A percentile compares a stretch with the other conserved stretches of the same genome.
phyloP scores from a whole-genome alignment of 2,797 vertebrate genomes.

The Acrossocheilus wenchowensis region DNA sequence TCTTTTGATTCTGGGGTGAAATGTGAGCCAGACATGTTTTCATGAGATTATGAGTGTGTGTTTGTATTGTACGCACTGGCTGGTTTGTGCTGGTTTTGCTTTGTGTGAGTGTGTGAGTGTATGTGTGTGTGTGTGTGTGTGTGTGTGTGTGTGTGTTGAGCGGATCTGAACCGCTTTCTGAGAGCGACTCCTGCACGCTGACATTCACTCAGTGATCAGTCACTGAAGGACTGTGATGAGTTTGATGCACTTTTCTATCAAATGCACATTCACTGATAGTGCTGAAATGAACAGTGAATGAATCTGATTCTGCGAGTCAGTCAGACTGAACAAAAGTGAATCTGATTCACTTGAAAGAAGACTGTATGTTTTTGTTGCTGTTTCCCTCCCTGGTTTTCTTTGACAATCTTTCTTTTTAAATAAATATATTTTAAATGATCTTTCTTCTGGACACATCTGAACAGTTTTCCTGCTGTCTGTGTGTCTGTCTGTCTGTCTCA shows the following conservation, averaged over 20 bases:
- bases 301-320: constrained; percentile 5
- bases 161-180: background rate
- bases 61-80: constrained; percentile 12
- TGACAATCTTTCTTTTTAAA: constrained; percentile 19
- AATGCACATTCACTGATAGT: constrained; percentile 7
- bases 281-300: constrained; percentile 8
- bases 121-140: background rate
- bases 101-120: background rate
- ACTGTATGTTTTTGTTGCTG: constrained; percentile 1
- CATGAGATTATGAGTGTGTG: constrained; percentile 44
- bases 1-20: background rate
- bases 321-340: constrained; percentile 4
- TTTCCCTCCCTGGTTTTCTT: background rate
- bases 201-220: constrained; percentile 2
- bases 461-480: constrained; percentile 32
- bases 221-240: constrained; percentile 20
- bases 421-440: constrained; percentile 22
- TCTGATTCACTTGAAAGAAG: constrained; percentile 36
- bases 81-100: background rate
- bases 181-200: constrained; percentile 1
- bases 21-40: constrained; percentile 6
- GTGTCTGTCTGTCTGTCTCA: constrained; percentile 62
- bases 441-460: background rate
- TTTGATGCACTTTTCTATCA: constrained; percentile 8
- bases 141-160: background rate